phyloP scores from a whole-genome alignment of 1,140 invertebrate species.

The Heterodera schachtii region DNA sequence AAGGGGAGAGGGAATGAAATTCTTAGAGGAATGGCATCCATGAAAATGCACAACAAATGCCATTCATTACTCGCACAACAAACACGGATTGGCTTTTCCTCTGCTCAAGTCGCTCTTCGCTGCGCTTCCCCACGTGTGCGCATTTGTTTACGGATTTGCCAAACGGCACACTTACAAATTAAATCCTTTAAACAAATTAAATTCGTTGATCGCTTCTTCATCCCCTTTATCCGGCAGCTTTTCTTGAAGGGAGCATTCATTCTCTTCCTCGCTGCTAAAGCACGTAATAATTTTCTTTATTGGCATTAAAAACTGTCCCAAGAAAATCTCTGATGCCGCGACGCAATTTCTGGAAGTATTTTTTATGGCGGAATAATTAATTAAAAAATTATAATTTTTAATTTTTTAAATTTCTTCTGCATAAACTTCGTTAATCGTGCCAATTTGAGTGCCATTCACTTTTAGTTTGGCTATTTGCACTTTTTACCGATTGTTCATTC shows the following conservation, averaged over 20 bases:
- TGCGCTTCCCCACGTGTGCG: not conserved
- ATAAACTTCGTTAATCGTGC: no score
- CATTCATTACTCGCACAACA: not conserved
- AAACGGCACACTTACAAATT: not conserved
- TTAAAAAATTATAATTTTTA: no score
- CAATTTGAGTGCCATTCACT: no score
- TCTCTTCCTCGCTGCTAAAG: not conserved
- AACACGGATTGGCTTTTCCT: not conserved
- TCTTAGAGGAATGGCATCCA: no score
- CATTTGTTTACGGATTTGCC: not conserved
- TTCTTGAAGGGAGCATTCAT: not conserved
- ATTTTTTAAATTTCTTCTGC: no score
- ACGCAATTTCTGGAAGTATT: not conserved
- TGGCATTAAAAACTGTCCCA: not conserved
- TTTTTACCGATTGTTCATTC: no score
- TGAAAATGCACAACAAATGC: no score
- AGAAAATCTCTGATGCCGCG: not conserved
- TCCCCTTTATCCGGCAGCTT: not conserved
- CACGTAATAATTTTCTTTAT: not conserved
- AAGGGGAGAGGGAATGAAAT: no score
- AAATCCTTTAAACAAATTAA: no score
- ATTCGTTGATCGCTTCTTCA: not conserved
- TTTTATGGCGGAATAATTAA: no score
- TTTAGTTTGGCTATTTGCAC: no score
- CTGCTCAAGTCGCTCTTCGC: not conserved